Evolutionary conservation across 2,888 invertebrate species (phyloP), one percentile per base, ranked within the genome.

Genomic region (Halocaridina rubra): DNA sequence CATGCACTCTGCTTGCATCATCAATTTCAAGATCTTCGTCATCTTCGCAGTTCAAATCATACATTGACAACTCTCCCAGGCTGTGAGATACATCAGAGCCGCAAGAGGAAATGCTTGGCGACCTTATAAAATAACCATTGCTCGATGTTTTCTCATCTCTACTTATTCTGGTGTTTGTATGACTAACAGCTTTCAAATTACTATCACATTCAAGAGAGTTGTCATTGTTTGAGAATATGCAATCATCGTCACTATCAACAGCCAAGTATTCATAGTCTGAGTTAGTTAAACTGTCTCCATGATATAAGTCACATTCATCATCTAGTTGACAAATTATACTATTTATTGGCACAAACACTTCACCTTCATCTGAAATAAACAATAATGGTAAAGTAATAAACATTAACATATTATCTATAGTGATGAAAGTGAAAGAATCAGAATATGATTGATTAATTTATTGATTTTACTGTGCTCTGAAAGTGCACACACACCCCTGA

Each of bases 251-350:
- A 13, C 32, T 71, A 3, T n/a, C 71, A 29, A 59, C 59, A 69
- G 71, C 80, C 4, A 53, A 57, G n/a, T 80, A 57, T 1, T 64
- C 61, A n/a, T 71, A 59, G 39, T 74, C 69, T n/a, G n/a, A 75
- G 32, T 69, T 33, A 57, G 19, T 33, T 3, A 46, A 24, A 46
- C 59, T 3, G 3, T 81, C 81, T 57, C 24, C n/a, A 13, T 53
- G 69, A 13, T 27, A 19, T 3, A 53, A 22, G 22, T 81, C 81
- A 10, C n/a, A 64, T 16, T 81, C 77, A 19, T 82, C 82, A 72
- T 82, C 82, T 78, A 82, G 39, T 30, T 82, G 82, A 53, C 82
- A 82, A 16, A 82, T 59, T 30, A 82, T 72, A 30, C 39, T 78
- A 57, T 72, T 72, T 3, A 82, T 61, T 13, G 82, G 82, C 27